Conservation (phyloP, 1,140 invertebrate species). For the Drosophila yakuba region DNA sequence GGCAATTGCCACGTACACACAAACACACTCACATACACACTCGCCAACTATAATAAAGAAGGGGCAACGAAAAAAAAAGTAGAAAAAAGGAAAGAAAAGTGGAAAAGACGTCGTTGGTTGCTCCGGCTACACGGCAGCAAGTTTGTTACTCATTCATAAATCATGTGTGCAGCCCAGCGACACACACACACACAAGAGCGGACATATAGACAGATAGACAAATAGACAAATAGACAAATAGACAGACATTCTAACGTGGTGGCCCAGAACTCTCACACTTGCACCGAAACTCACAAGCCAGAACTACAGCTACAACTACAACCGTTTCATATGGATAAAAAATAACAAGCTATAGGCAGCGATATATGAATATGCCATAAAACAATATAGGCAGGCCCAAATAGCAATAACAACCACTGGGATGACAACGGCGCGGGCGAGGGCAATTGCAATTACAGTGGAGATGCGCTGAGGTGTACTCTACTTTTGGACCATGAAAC, state of each 20-base stretch:
- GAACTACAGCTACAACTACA: constrained; percentile 40
- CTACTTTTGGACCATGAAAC: background rate
- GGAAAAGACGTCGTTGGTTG: constrained; percentile 75
- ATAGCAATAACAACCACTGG: constrained; percentile 34
- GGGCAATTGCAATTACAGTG: constrained; percentile 60
- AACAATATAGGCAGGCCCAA: constrained; percentile 75
- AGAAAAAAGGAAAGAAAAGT: constrained; percentile 45
- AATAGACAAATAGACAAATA: constrained; percentile 41
- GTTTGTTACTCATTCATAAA: constrained; percentile 83
- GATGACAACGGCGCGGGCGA: constrained; percentile 38
- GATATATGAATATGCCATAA: constrained; percentile 81
- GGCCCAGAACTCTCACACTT: constrained; percentile 4
- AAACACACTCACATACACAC: constrained; percentile 40
- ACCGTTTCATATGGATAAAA: constrained; percentile 48
- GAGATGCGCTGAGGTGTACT: constrained; percentile 17
- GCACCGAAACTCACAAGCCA: constrained; percentile 1
- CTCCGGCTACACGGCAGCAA: constrained; percentile 77
- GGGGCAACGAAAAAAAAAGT: constrained; percentile 40
- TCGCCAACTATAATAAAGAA: constrained; percentile 73
- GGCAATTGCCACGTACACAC: constrained; percentile 72
- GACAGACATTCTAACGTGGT: constrained; percentile 35
- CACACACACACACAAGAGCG: constrained; percentile 30
- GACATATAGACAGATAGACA: constrained; percentile 48
- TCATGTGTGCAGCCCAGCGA: constrained; percentile 74
- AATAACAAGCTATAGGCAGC: constrained; percentile 48